Base-by-base conservation (phyloP, 2,113 vertebrate species). In the Nipponia nippon region DNA sequence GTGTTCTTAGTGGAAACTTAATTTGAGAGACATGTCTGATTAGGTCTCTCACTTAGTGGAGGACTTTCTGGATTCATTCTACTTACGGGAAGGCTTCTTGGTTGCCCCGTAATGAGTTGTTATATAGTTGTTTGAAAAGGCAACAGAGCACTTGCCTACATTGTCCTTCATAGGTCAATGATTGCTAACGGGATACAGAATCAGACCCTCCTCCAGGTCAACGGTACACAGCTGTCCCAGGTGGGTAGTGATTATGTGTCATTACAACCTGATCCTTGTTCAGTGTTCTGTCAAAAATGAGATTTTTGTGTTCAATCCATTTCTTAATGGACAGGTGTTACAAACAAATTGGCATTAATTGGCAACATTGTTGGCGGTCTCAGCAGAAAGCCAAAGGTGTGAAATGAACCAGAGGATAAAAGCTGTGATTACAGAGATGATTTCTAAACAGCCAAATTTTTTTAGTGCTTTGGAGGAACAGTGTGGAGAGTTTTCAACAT, bases 251-350 rank as follows among this genome's bases (percentile, higher is more conserved):
- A 87, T 93, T 95, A 91, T 52, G 7, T 89, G 67, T 61, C 47
- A 81, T 93, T 95, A 89, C 66, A 93, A 84, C 36, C 34, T 71
- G 77, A 84, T 89, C 67, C 77, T 87, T 76, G 25, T 76, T 97
- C 89, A 89, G 30, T 53, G 23, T 84, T 89, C 56, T 92, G 52
- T 92, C 69, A 92, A 83, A 95, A 89, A 82, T 3, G 6, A 96
- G 72, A 52, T 69, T 94, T 94, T 87, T 95, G 56, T 84, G 42
- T 86, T 96, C 47, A 79, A 16, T 89, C 77, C 42, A 53, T 92
- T 84, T 87, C 50, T 44, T 97, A 95, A 89, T 84, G 80, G 65
- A 29, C 83, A 63, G 89, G 52, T 92, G 86, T 96, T 95, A 63
- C 29, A 92, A 96, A 47, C 19, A 95, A 95, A 87, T 89, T 89